phyloP scores from a whole-genome alignment of 2,113 vertebrate species.

The Morone saxatilis region DNA sequence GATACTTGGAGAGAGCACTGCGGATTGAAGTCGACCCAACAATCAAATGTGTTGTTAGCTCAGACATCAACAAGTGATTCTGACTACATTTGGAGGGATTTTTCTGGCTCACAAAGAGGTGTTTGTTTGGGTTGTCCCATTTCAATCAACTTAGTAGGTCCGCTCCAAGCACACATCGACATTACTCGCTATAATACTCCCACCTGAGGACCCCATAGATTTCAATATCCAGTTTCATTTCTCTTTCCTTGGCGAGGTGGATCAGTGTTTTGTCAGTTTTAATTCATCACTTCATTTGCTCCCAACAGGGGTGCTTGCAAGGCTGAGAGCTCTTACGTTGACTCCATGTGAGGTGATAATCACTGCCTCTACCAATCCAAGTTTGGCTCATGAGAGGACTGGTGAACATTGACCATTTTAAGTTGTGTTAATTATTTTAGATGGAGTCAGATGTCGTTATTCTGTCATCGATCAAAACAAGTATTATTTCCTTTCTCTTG shows the following conservation, averaged over 20 bases:
- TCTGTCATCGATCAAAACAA: neutral
- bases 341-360: constrained; percentile 12
- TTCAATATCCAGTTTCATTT: neutral
- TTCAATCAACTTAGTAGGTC: too few species aligned
- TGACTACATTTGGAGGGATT: neutral
- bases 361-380: neutral
- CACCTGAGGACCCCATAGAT: neutral
- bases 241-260: neutral
- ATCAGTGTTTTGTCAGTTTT: constrained; percentile 11
- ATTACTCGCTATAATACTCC: neutral
- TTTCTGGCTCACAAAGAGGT: neutral
- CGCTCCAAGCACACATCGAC: neutral
- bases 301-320: neutral
- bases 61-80: neutral
- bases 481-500: neutral
- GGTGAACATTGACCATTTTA: neutral
- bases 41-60: neutral
- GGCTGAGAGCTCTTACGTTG: neutral
- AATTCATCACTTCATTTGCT: constrained; percentile 34
- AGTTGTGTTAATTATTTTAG: neutral
- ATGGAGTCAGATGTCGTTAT: neutral
- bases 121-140: neutral
- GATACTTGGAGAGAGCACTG: neutral
- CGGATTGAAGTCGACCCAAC: neutral
- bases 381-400: too few species aligned